Percentiles rank a stretch among this genome's conserved stretches.
Evolutionary conservation across 2,888 invertebrate genomes (phyloP).

Genomic region (Lathronympha strigana): DNA sequence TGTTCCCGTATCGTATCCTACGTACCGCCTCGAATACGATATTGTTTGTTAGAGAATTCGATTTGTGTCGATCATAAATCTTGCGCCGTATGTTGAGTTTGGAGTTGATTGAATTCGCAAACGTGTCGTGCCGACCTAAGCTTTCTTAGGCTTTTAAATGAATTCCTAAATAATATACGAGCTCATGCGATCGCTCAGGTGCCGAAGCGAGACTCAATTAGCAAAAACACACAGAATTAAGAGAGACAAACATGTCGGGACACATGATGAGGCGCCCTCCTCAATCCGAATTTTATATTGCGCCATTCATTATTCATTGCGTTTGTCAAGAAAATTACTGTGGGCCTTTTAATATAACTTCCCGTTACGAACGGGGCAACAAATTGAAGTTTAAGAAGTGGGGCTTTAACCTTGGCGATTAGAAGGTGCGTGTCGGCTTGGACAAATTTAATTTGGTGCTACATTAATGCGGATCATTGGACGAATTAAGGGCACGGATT

Average conservation of each 20-base stretch:
- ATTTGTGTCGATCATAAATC: constrained; percentile 84
- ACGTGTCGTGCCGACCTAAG: constrained; percentile 46
- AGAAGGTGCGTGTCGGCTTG: constrained; percentile 68
- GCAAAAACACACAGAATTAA: constrained; percentile 82
- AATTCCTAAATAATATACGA: constrained; percentile 67
- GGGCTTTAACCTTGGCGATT: constrained; percentile 69
- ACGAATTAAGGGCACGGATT: constrained; percentile 50
- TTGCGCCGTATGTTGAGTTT: constrained; percentile 83
- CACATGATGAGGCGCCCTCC: constrained; percentile 73
- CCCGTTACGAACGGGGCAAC: constrained; percentile 54
- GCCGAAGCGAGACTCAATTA: constrained; percentile 77
- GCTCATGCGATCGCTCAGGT: constrained; percentile 60
- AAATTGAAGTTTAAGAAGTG: constrained; percentile 59
- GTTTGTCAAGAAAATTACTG: constrained; percentile 82
- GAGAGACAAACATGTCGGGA: constrained; percentile 79
- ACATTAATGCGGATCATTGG: constrained; percentile 70
- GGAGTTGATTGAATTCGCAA: constrained; percentile 78
- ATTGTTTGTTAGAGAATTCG: constrained; percentile 84
- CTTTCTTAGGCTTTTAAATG: constrained; percentile 67
- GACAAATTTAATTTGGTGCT: constrained; percentile 72
- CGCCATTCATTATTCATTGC: constrained; percentile 80
- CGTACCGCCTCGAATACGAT: constrained; percentile 81
- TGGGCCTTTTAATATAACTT: constrained; percentile 84
- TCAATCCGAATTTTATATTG: constrained; percentile 82
- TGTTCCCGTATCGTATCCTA: constrained; percentile 75